Percentiles rank a stretch among this genome's conserved stretches.
phyloP scores from a whole-genome alignment of 2,797 vertebrate species.

The Notolabrus celidotus region DNA sequence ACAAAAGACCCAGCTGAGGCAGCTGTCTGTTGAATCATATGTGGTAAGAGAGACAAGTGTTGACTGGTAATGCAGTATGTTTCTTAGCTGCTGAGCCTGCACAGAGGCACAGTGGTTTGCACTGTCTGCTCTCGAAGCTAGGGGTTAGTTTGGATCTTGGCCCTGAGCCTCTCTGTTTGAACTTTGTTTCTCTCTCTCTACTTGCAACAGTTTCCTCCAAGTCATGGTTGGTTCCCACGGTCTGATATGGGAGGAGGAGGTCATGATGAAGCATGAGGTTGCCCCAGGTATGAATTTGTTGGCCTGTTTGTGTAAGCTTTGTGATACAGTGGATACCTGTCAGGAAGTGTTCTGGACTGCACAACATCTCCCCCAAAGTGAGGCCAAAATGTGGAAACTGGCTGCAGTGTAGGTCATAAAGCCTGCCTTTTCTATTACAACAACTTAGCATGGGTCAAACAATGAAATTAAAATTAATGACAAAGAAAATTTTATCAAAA shows the following conservation, averaged over 20 bases:
- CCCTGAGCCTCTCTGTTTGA: not conserved
- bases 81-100: not conserved
- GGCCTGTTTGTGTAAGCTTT: conserved; percentile 7
- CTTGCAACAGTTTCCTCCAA: conserved; percentile 6
- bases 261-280: not conserved
- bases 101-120: not conserved
- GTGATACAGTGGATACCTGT: conserved; percentile 1
- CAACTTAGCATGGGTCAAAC: no score
- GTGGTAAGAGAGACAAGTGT: not conserved
- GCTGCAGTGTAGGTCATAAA: no score
- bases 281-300: conserved; percentile 1
- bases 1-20: conserved; percentile 5
- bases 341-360: not conserved
- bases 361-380: no score
- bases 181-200: conserved; percentile 3
- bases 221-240: conserved; percentile 1
- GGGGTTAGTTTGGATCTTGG: not conserved
- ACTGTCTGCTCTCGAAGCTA: not conserved
- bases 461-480: no score
- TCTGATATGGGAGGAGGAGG: not conserved
- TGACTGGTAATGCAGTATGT: not conserved
- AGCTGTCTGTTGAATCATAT: conserved; percentile 9
- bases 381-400: no score
- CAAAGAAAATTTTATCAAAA: no score
- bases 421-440: no score